Conservation (phyloP, 2,797 vertebrate species). For the Malacoraja senta region DNA sequence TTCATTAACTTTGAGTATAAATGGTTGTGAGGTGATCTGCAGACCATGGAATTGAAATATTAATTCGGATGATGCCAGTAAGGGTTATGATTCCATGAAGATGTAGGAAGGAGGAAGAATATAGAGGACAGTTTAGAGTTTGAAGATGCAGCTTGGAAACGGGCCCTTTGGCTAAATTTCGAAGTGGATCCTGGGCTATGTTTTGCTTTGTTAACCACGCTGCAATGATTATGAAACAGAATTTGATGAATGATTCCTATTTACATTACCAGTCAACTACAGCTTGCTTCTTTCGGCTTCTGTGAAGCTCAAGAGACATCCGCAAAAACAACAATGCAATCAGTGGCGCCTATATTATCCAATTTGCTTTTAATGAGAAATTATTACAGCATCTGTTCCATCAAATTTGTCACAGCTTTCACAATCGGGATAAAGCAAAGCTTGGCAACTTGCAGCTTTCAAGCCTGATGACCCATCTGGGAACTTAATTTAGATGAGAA, state of each 20-base stretch:
- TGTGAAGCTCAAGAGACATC: neutral
- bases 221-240: neutral
- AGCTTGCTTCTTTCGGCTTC: neutral
- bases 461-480: neutral
- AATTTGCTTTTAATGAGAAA: neutral
- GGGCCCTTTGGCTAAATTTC: neutral
- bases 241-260: neutral
- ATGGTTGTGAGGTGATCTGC: too few relatives aligned
- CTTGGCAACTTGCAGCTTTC: neutral
- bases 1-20: too few relatives aligned
- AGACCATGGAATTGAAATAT: too few relatives aligned
- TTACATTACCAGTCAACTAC: neutral
- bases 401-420: neutral
- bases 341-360: neutral
- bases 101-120: too few relatives aligned
- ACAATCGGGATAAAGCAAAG: neutral
- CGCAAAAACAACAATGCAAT: neutral
- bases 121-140: too few relatives aligned
- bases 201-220: neutral
- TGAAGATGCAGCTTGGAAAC: too few relatives aligned
- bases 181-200: neutral
- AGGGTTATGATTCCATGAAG: too few relatives aligned
- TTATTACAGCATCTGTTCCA: neutral
- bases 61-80: too few relatives aligned
- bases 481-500: neutral